Evolutionary conservation across 2,797 vertebrate species (phyloP).

Genomic region (Mycteria americana): DNA sequence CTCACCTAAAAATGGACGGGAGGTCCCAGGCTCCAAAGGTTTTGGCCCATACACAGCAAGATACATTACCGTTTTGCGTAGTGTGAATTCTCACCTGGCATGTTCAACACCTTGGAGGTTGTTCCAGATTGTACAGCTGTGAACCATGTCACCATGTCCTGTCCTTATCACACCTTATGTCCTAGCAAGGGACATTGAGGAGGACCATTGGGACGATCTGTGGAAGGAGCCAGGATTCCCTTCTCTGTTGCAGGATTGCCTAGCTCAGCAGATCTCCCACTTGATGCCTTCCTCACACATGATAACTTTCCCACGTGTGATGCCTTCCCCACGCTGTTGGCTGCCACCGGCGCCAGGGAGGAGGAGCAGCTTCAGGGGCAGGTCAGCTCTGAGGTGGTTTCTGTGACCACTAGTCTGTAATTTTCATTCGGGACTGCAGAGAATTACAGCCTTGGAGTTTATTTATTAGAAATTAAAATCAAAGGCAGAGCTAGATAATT

Average conservation of each 20-base stretch:
- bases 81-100: not conserved
- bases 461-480: conserved; percentile 13
- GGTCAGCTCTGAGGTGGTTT: not conserved
- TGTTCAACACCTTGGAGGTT: not conserved
- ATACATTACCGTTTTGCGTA: not conserved
- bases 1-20: not conserved
- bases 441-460: conserved; percentile 30
- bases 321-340: accelerated
- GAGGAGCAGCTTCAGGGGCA: not conserved
- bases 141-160: not conserved
- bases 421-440: not conserved
- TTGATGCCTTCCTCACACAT: accelerated
- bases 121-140: not conserved
- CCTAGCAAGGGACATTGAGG: not conserved
- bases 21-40: not conserved
- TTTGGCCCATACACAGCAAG: not conserved
- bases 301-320: accelerated
- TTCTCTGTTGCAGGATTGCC: not conserved
- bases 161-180: not conserved
- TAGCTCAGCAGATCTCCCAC: not conserved
- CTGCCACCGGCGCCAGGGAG: not conserved
- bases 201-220: not conserved
- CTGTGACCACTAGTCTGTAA: not conserved
- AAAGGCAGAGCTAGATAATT: not conserved
- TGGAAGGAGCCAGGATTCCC: not conserved